Base-by-base conservation (phyloP, 2,888 invertebrate species). In the Spatulosminthurus flaviceps region DNA sequence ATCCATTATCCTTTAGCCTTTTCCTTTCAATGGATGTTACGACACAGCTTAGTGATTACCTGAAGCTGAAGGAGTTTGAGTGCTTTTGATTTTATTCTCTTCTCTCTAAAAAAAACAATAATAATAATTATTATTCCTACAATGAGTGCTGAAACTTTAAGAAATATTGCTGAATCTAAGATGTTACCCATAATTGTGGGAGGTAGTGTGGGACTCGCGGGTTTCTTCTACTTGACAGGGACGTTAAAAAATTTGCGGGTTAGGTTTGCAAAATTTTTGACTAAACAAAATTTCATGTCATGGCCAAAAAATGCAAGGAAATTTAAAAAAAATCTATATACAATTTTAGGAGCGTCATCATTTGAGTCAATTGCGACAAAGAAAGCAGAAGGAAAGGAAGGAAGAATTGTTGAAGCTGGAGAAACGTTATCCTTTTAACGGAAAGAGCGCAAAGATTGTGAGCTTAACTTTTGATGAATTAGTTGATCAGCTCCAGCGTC, bases 381-480 rank as follows among this genome's bases (percentile, higher is more conserved):
- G 19, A 13, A 69, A 26, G 34, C 69, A 69, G n/a, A 21, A n/a
- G 29, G 69, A 69, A 21, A 7, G 69, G 34, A 34, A 69, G 69
- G 69, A 69, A 26, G 9, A 34, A 28, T 29, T 28, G 1, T 1
- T 1, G 19, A 24, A n/a, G 1, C 69, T 69, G 28, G 29, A 69
- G 69, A n/a, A 69, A 21, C 28, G 28, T 9, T 29, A 11, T 16
- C 64, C 64, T 2, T 24, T 66, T 29, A 64, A 22, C 4, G 5
- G 42, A 2, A 61, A 64, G 7, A 22, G 19, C n/a, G 66, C 16
- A 5, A 16, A 24, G 13, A 83, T 84, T 34, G 72, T 81, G 0
- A 64, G 41, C 13, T 66, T 83, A 13, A 24, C 79, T 5, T 29
- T 81, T 29, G 74, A 80, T 13, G 82, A 80, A n/a, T 70, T 83